phyloP scores from a whole-genome alignment of 2,888 invertebrate species.

The Eupithecia centaureata region DNA sequence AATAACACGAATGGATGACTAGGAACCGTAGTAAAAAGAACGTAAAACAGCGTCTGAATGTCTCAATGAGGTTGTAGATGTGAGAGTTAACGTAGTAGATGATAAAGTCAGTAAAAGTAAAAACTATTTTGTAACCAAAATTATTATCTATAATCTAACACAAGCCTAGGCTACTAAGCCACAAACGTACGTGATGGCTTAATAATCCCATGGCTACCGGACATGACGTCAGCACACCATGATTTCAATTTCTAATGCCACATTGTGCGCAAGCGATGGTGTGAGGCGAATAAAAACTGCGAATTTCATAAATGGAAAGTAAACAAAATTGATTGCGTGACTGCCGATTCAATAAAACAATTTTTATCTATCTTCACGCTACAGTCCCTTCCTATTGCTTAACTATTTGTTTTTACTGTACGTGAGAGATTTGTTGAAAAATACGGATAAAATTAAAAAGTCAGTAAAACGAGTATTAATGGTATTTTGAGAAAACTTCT shows the following conservation, averaged over 20 bases:
- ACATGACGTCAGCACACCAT: conserved; percentile 58
- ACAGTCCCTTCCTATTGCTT: conserved; percentile 14
- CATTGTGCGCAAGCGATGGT: conserved; percentile 56
- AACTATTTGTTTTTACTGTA: neutral
- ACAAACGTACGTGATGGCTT: conserved; percentile 29
- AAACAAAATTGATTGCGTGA: conserved; percentile 38
- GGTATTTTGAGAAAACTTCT: neutral
- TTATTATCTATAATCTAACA: conserved; percentile 5
- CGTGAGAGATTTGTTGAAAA: neutral
- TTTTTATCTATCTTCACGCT: conserved; percentile 28
- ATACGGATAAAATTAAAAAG: neutral
- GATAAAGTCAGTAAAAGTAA: too few relatives aligned
- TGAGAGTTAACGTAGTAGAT: conserved; percentile 1
- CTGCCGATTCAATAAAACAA: conserved; percentile 26
- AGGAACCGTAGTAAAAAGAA: conserved; percentile 26
- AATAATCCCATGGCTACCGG: conserved; percentile 49
- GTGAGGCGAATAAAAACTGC: conserved; percentile 41
- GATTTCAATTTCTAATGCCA: conserved; percentile 58
- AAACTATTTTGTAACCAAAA: neutral
- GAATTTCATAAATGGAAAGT: conserved; percentile 39
- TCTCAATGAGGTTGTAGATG: conserved; percentile 2
- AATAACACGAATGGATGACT: conserved; percentile 17
- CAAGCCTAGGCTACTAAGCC: conserved; percentile 9
- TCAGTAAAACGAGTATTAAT: neutral
- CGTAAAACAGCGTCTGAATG: conserved; percentile 11